Evolutionary conservation across 1,140 invertebrate genomes (phyloP).

Genomic region (Scylla paramamosain): DNA sequence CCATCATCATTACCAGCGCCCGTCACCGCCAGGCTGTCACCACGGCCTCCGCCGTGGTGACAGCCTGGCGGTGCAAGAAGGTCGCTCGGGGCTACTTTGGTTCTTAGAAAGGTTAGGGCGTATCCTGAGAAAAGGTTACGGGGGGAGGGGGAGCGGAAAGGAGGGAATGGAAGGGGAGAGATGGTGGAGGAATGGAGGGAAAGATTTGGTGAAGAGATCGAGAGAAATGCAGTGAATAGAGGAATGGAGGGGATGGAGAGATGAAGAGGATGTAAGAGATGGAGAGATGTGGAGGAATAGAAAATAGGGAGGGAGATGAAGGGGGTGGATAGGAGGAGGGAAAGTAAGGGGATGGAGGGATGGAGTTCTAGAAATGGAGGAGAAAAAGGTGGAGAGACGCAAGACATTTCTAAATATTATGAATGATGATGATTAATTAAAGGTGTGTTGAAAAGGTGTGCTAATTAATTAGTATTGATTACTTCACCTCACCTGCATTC

Average conservation of each 20-base stretch:
- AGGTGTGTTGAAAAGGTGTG: neutral
- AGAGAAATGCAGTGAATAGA: neutral
- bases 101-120: neutral
- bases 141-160: neutral
- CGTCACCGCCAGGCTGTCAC: neutral
- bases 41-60: neutral
- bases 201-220: too few relatives aligned
- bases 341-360: neutral
- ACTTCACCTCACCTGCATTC: neutral
- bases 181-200: too few relatives aligned
- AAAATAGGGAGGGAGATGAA: neutral
- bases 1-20: neutral
- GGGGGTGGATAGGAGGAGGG: too few relatives aligned
- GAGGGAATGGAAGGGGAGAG: too few relatives aligned
- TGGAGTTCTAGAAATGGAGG: neutral
- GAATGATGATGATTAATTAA: neutral
- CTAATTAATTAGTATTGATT: neutral
- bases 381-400: neutral
- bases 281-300: neutral
- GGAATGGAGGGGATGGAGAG: neutral
- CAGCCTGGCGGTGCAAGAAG: neutral
- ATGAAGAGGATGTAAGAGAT: neutral
- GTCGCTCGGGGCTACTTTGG: neutral
- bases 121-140: neutral
- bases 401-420: neutral